Percentiles rank a stretch among this genome's conserved stretches.
Evolutionary conservation across 2,797 vertebrate genomes (phyloP).

Genomic region (Lithobates sylvaticus): DNA sequence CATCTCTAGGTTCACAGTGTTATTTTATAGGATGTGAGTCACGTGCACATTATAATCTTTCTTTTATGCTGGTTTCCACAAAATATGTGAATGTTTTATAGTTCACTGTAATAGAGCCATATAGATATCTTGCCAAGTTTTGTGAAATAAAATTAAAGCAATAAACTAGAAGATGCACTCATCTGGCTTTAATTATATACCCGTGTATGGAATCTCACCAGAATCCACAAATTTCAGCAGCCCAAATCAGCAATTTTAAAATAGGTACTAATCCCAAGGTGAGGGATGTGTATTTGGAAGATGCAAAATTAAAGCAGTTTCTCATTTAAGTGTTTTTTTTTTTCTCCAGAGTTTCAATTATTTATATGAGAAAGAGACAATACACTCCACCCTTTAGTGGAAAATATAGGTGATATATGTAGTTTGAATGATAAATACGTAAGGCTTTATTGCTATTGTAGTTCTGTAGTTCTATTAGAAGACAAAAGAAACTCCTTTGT

Average conservation of each 20-base stretch:
- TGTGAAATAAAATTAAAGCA: constrained; percentile 63
- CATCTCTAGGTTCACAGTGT: constrained; percentile 48
- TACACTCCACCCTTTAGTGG: constrained; percentile 14
- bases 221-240: constrained; percentile 60
- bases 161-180: constrained; percentile 63
- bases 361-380: constrained; percentile 26
- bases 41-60: constrained; percentile 56
- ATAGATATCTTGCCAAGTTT: constrained; percentile 63
- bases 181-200: constrained; percentile 62
- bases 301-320: constrained; percentile 59
- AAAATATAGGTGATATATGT: constrained; percentile 31
- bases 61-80: constrained; percentile 61
- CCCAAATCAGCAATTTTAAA: constrained; percentile 63
- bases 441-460: constrained; percentile 12
- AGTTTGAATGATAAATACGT: constrained; percentile 39
- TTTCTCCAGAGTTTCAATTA: constrained; percentile 28
- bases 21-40: constrained; percentile 60
- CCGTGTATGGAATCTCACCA: constrained; percentile 60
- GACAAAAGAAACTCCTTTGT: not conserved
- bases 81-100: constrained; percentile 62
- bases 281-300: constrained; percentile 56
- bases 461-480: not conserved
- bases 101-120: constrained; percentile 54
- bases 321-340: constrained; percentile 53
- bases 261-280: constrained; percentile 62